Evolutionary conservation across 2,888 invertebrate species (phyloP).

Genomic region (Hemicrepidius hirtus): DNA sequence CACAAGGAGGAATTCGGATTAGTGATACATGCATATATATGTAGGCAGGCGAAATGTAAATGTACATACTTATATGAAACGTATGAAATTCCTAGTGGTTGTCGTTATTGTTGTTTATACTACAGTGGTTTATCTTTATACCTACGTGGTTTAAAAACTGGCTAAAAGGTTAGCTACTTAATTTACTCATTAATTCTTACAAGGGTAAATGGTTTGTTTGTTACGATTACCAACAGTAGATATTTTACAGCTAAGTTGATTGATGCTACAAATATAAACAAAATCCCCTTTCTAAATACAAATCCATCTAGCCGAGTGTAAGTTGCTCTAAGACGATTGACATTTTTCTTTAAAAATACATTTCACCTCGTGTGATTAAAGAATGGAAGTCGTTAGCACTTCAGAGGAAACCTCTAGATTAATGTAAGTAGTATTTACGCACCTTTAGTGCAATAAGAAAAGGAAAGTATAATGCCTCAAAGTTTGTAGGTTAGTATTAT

Average conservation of each 20-base stretch:
- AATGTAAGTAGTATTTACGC: too few species aligned
- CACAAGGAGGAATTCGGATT: conserved; percentile 39
- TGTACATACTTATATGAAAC: conserved; percentile 27
- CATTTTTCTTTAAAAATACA: neutral
- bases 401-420: too few species aligned
- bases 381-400: too few species aligned
- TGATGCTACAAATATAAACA: conserved; percentile 3
- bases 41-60: conserved; percentile 18
- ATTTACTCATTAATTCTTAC: conserved; percentile 16
- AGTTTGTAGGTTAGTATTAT: too few species aligned
- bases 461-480: too few species aligned
- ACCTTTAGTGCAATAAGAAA: too few species aligned
- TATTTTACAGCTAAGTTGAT: neutral
- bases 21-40: conserved; percentile 24
- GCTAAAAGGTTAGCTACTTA: conserved; percentile 31
- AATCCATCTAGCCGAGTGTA: conserved; percentile 10
- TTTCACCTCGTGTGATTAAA: too few species aligned
- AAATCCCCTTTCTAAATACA: conserved; percentile 17
- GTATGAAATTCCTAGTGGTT: conserved; percentile 24
- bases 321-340: neutral
- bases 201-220: neutral
- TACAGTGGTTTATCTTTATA: conserved; percentile 11
- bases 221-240: neutral
- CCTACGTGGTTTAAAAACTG: conserved; percentile 14
- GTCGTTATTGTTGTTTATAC: conserved; percentile 20